phyloP scores from a whole-genome alignment of 1,140 invertebrate species.

The Drosophila lowei region DNA sequence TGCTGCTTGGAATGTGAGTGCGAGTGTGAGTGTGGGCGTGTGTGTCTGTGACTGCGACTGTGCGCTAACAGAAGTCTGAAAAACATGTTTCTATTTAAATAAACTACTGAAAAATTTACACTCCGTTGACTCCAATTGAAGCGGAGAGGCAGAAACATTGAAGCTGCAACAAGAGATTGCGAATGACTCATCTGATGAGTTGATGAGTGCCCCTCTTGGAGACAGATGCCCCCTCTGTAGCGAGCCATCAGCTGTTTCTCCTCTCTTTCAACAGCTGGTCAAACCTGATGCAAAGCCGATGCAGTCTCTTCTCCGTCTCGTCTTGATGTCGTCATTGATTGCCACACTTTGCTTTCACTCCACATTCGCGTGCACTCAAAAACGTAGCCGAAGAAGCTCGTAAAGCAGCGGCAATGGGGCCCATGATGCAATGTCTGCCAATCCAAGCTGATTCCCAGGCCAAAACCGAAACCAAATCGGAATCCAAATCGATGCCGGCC shows the following conservation, averaged over 20 bases:
- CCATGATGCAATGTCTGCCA: slow-evolving; percentile 44
- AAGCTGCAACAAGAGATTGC: not conserved
- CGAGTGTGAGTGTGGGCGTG: slow-evolving; percentile 12
- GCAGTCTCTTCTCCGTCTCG: slow-evolving; percentile 31
- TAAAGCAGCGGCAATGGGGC: slow-evolving; percentile 3
- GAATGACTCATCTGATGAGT: slow-evolving; percentile 8
- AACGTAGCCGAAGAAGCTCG: slow-evolving; percentile 35
- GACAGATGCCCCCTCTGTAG: slow-evolving; percentile 1
- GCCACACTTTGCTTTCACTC: slow-evolving; percentile 80
- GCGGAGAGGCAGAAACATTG: not conserved
- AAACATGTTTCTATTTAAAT: slow-evolving; percentile 81
- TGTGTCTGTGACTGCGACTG: slow-evolving; percentile 18
- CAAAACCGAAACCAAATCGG: slow-evolving; percentile 34
- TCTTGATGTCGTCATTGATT: slow-evolving; percentile 80
- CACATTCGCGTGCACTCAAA: slow-evolving; percentile 66
- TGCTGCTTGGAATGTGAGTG: slow-evolving; percentile 26
- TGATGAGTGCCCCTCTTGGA: slow-evolving; percentile 9
- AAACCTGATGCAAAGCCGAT: slow-evolving; percentile 67
- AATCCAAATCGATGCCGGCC: slow-evolving; percentile 43
- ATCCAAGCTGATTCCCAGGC: slow-evolving; percentile 37
- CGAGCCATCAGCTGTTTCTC: slow-evolving; percentile 62
- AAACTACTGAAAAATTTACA: slow-evolving; percentile 79
- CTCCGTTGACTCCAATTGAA: slow-evolving; percentile 33
- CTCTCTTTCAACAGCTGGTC: slow-evolving; percentile 50
- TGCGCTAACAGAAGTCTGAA: slow-evolving; percentile 75